Evolutionary conservation across 2,888 invertebrate genomes (phyloP).

Genomic region (Heliconius hortense): DNA sequence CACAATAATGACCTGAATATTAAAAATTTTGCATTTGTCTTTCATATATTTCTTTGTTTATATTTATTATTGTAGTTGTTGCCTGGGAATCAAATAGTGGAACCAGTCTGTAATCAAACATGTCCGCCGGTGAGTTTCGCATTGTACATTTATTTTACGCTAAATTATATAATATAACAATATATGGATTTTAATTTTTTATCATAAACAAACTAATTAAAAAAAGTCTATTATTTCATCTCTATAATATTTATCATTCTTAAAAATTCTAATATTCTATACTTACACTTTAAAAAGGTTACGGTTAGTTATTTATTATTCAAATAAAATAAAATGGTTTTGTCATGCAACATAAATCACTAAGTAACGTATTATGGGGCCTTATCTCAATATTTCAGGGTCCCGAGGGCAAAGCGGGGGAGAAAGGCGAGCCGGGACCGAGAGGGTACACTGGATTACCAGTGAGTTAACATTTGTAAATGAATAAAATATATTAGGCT

Average conservation of each 20-base stretch:
- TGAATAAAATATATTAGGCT: background rate
- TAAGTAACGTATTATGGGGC: background rate
- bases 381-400: slow-evolving; percentile 58
- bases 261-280: too few relatives aligned
- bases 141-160: background rate
- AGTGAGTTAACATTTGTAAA: slow-evolving; percentile 45
- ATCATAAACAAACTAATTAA: too few relatives aligned
- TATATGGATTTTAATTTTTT: too few relatives aligned
- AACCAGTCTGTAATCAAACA: slow-evolving; percentile 55
- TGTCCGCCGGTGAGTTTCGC: slow-evolving; percentile 62
- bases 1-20: background rate
- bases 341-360: background rate
- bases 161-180: too few relatives aligned
- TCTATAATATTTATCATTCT: background rate
- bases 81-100: slow-evolving; percentile 41
- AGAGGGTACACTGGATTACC: slow-evolving; percentile 76
- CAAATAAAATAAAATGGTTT: background rate
- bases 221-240: too few relatives aligned
- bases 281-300: background rate
- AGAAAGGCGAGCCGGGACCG: slow-evolving; percentile 69
- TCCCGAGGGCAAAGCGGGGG: slow-evolving; percentile 73
- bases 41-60: background rate
- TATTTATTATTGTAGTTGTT: slow-evolving; percentile 24
- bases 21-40: background rate
- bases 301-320: background rate